A percentile compares a stretch with the other conserved stretches of the same genome.
Evolutionary conservation across 1,140 invertebrate species (phyloP).

Genomic region (Leptopilina boulardi): DNA sequence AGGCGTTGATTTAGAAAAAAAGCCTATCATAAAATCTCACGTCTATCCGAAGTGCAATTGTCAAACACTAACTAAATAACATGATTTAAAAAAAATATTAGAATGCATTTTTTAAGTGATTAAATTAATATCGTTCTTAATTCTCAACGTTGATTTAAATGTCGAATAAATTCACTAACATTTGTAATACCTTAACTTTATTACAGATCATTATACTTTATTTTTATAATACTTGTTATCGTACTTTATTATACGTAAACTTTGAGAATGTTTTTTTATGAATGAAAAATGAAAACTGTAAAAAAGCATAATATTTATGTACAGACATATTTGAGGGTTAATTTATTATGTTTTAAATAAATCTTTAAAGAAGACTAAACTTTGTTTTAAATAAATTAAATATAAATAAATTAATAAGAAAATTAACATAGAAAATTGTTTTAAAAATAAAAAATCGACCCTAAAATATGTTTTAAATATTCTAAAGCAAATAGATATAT

Average conservation of each 20-base stretch:
- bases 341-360: too few species aligned
- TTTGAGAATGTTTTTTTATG: not conserved
- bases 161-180: slow-evolving; percentile 1
- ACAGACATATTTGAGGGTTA: too few species aligned
- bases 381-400: too few species aligned
- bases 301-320: too few species aligned
- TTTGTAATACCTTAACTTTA: slow-evolving; percentile 13
- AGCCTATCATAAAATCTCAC: too few species aligned
- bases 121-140: not conserved
- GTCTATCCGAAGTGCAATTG: too few species aligned
- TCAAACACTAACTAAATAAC: too few species aligned
- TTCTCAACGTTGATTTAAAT: not conserved
- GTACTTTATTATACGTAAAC: not conserved
- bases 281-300: too few species aligned
- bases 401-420: too few species aligned
- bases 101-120: not conserved
- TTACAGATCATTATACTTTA: not conserved
- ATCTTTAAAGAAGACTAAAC: too few species aligned
- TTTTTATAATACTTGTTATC: not conserved
- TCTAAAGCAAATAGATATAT: not conserved
- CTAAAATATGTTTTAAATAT: not conserved
- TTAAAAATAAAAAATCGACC: not conserved
- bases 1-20: too few species aligned
- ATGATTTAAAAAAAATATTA: too few species aligned
- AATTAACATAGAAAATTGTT: not conserved